Evolutionary conservation across 2,113 vertebrate genomes (phyloP).

Genomic region (Ptilorrhoa leucosticta): DNA sequence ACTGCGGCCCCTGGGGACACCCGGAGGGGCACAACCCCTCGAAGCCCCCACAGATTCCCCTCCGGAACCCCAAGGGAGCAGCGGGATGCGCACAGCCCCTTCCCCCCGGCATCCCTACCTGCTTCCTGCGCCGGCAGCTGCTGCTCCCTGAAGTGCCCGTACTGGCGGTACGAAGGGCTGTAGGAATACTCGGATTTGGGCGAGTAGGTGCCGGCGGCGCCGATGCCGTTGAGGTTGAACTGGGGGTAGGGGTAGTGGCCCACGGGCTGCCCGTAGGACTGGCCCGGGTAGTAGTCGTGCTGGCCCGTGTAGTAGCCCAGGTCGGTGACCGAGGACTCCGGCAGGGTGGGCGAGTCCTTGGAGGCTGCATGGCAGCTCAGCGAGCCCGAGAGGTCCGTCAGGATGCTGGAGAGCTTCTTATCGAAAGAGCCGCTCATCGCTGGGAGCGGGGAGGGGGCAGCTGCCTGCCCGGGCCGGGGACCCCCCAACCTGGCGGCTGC

Average conservation of each 20-base stretch:
- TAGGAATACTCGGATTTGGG: constrained; percentile 93
- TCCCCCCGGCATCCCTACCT: constrained; percentile 72
- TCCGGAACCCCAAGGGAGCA: fast-evolving
- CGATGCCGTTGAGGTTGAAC: constrained; percentile 90
- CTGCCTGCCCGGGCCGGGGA: background rate
- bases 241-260: constrained; percentile 90
- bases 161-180: constrained; percentile 88
- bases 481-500: background rate
- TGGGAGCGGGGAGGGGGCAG: background rate
- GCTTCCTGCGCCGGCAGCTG: constrained; percentile 86
- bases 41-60: background rate
- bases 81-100: fast-evolving
- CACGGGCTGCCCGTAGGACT: constrained; percentile 89
- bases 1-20: no score
- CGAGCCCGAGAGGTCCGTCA: constrained; percentile 92
- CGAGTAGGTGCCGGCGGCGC: constrained; percentile 83
- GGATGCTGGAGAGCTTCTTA: constrained; percentile 92
- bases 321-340: constrained; percentile 94
- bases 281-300: constrained; percentile 94
- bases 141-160: constrained; percentile 90
- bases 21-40: fast-evolving
- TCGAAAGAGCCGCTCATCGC: constrained; percentile 92
- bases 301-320: constrained; percentile 94
- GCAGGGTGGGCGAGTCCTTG: constrained; percentile 95
- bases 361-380: constrained; percentile 92